Evolutionary conservation across 2,888 invertebrate species (phyloP), one percentile per base, ranked within the genome.

Genomic region (Eueremaeus valkanovi): DNA sequence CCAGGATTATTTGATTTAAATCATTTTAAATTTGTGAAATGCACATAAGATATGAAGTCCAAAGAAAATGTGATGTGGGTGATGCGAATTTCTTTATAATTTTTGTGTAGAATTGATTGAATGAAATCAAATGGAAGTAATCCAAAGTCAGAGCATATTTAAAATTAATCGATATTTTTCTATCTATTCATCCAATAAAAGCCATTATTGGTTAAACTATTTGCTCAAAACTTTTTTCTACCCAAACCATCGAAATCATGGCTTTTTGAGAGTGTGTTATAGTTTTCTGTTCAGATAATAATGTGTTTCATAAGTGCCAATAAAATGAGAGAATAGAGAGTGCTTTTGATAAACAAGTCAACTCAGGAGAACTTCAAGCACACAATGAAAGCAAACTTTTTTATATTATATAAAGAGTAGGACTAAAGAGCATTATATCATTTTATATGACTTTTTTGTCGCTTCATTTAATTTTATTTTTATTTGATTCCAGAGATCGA

Each of bases 281-380:
- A 49, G 18, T 63, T 63, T 63, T 63, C 31, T 63, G 63, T 31
- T 63, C 36, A 2, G 36, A 18, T 11, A 29, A 29, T 63, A 63
- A 63, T 63, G 36, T 33, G 63, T 31, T n/a, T 33, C 33, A 63
- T 63, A 29, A 63, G 63, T 63, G 36, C 33, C 63, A 63, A 63
- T 63, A 63, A 63, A 63, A 63, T n/a, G 13, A 63, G 31, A 33
- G 63, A 63, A 63, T 63, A 63, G 63, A 63, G 33, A 63, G 58
- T 58, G 58, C 58, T 58, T 58, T 58, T 21, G 58, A 29, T 58
- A 21, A 58, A 58, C 29, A 49, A 49, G 49, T 49, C 49, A n/a
- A n/a, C n/a, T n/a, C n/a, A n/a, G 18, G 49, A 49, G 49, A 49
- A 58, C 29, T 58, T 1, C n/a, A 58, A 58, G n/a, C n/a, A n/a